phyloP scores from a whole-genome alignment of 2,888 invertebrate species.

The Rapana venosa region DNA sequence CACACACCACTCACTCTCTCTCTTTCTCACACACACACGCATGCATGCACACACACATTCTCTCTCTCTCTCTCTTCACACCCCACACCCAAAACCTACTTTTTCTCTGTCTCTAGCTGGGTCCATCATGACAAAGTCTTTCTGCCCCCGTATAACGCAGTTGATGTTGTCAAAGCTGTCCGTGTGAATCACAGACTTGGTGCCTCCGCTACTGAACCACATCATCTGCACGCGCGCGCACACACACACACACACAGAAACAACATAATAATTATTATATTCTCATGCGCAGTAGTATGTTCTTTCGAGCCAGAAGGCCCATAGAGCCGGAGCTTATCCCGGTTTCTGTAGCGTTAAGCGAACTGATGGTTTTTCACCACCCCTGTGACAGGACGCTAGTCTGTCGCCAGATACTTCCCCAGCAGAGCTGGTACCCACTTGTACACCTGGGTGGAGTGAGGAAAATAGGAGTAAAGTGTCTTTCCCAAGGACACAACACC shows the following conservation, averaged over 20 bases:
- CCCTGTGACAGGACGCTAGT: no score
- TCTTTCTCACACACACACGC: background rate
- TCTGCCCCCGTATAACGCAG: constrained; percentile 74
- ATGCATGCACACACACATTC: background rate
- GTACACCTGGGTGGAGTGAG: no score
- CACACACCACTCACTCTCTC: background rate
- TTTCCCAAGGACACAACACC: no score
- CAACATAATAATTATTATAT: no score
- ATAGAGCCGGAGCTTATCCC: no score
- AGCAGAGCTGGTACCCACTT: no score
- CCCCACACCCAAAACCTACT: constrained; percentile 44
- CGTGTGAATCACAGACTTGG: constrained; percentile 77
- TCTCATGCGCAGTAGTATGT: background rate
- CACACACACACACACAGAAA: background rate
- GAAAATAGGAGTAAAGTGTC: no score
- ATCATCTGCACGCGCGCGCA: constrained; percentile 62
- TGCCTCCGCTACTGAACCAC: constrained; percentile 78
- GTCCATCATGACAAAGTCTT: constrained; percentile 74
- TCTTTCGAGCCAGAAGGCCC: no score
- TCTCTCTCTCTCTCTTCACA: no score
- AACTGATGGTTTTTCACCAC: no score
- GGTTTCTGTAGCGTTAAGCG: no score
- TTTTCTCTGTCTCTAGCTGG: constrained; percentile 65
- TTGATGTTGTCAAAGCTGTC: constrained; percentile 78
- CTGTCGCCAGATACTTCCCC: no score